phyloP scores from a whole-genome alignment of 2,888 invertebrate genomes.

The Mythimna albipuncta region DNA sequence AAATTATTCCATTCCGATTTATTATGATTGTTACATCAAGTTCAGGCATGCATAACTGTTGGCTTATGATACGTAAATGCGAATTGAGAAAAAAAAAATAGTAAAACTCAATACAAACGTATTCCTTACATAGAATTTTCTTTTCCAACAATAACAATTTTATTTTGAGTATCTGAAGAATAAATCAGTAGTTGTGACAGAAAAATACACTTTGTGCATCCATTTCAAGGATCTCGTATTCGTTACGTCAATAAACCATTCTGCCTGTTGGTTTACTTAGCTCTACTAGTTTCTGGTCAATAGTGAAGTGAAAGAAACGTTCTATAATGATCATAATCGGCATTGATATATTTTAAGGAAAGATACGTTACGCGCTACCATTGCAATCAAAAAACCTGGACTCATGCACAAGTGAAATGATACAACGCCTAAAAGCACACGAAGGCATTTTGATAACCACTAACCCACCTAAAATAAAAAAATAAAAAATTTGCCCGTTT shows the following conservation, averaged over 20 bases:
- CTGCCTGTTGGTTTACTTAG: no score
- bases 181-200: neutral
- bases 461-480: no score
- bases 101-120: conserved; percentile 49
- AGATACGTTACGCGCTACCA: no score
- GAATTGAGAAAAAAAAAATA: conserved; percentile 38
- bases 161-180: conserved; percentile 64
- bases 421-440: no score
- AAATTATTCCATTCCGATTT: conserved; percentile 41
- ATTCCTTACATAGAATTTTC: conserved; percentile 49
- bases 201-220: neutral
- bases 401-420: no score
- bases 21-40: conserved; percentile 42
- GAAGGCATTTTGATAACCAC: no score
- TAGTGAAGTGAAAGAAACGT: no score
- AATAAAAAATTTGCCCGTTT: no score
- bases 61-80: conserved; percentile 47
- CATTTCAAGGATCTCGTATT: neutral
- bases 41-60: conserved; percentile 34
- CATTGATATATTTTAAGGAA: no score
- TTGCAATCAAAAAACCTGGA: no score
- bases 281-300: no score
- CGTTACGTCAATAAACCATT: neutral
- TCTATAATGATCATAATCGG: no score
- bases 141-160: conserved; percentile 67